phyloP scores from a whole-genome alignment of 2,797 vertebrate species.

The Microchirus variegatus region DNA sequence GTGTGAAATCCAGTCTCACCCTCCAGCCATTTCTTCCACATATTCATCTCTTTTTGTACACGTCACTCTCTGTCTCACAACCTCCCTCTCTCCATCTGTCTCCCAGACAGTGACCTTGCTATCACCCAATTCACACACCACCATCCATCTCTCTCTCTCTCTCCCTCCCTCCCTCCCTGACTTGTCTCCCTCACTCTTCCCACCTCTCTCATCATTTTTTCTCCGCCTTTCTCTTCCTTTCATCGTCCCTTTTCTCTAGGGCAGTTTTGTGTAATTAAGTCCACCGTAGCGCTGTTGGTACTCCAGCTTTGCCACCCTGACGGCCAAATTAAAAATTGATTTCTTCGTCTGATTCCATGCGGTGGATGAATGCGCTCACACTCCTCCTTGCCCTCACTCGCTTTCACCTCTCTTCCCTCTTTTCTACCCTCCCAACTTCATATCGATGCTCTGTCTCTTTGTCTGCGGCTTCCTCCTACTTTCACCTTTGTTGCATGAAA shows the following conservation, averaged over 20 bases:
- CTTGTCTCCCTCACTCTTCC: constrained; percentile 15
- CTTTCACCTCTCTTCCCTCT: constrained; percentile 18
- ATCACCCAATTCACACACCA: constrained; percentile 59
- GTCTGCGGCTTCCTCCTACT: constrained; percentile 28
- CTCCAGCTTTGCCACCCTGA: constrained; percentile 69
- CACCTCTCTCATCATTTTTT: constrained; percentile 33
- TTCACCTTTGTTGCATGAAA: constrained; percentile 42
- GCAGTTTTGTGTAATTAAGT: constrained; percentile 79
- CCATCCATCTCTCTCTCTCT: constrained; percentile 31
- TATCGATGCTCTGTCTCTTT: constrained; percentile 37
- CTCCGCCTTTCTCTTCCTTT: constrained; percentile 30
- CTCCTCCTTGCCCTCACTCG: constrained; percentile 32
- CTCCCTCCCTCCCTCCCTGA: constrained; percentile 4
- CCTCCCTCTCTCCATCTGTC: constrained; percentile 38
- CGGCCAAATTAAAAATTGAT: constrained; percentile 85
- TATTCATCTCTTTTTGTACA: constrained; percentile 33
- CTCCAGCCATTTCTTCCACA: constrained; percentile 43
- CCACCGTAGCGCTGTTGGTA: constrained; percentile 54
- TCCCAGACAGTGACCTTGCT: constrained; percentile 70
- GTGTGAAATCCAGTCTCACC: constrained; percentile 61
- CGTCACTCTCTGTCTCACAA: constrained; percentile 57
- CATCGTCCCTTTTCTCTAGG: constrained; percentile 53
- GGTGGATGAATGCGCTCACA: constrained; percentile 56
- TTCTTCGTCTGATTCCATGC: constrained; percentile 73
- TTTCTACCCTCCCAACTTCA: constrained; percentile 41